phyloP scores from a whole-genome alignment of 2,113 vertebrate genomes.

The Opisthocomus hoazin region DNA sequence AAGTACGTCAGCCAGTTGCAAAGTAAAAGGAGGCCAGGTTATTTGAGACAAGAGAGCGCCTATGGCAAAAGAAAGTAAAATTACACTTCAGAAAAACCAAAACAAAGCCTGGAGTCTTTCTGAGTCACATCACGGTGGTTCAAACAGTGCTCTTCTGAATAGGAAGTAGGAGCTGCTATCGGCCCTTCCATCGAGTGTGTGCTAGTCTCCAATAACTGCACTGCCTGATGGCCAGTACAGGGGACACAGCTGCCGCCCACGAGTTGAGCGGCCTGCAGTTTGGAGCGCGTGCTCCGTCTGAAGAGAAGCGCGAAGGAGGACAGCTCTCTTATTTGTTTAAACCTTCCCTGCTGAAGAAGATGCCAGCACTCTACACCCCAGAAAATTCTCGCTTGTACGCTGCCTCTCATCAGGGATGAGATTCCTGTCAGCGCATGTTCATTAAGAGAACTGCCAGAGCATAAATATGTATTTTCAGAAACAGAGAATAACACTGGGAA shows the following conservation, averaged over 20 bases:
- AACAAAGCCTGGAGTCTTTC: not conserved
- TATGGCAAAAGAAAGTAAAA: not conserved
- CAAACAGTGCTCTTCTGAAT: not conserved
- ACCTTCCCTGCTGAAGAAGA: not conserved
- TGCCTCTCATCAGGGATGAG: not conserved
- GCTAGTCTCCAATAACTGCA: not conserved
- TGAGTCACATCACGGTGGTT: not conserved
- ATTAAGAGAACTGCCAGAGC: not conserved
- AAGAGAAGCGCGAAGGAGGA: not conserved
- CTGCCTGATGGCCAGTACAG: not conserved
- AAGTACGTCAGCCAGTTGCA: not conserved
- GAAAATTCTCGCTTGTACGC: not conserved
- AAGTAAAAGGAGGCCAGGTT: not conserved
- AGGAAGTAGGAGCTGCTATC: not conserved
- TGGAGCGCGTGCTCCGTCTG: not conserved
- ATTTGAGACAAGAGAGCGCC: not conserved
- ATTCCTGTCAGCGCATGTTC: not conserved
- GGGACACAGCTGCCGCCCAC: not conserved
- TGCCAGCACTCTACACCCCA: not conserved
- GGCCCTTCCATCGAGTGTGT: not conserved
- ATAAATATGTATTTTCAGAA: not conserved
- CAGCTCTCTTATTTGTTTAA: not conserved
- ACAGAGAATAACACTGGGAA: not conserved
- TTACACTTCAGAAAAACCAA: not conserved
- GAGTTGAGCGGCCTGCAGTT: not conserved